Base-by-base conservation (phyloP, 1,140 invertebrate genomes). In the Triops cancriformis region DNA sequence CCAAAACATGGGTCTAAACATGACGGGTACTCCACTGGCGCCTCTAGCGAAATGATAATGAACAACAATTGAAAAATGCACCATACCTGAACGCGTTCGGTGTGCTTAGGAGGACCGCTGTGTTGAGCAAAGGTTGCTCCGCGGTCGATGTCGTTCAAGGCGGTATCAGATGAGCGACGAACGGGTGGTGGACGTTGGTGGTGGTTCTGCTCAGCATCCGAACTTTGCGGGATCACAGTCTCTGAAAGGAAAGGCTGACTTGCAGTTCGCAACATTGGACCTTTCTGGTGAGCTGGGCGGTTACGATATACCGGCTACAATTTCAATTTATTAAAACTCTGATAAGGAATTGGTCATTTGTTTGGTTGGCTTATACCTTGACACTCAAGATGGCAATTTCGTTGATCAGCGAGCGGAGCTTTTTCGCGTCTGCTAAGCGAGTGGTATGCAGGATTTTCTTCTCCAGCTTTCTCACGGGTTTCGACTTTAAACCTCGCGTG, bases 401-500 rank as follows among this genome's bases (percentile, higher is more conserved):
- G 37, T 78, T 74, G 4, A 78, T 73, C 23, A 78, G 26, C 42
- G 73, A 43, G 14, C 77, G 77, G 18, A 78, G 72, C 41, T 78
- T 73, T 37, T 73, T 73, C 27, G 72, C 72, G 27, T 74, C 18
- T 12, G 28, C 14, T 1, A 42, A 18, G n/a, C 77, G 28, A 11
- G 77, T 78, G 10, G 42, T 28, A 26, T 73, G 72, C 2, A 78
- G 64, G n/a, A 78, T 73, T 73, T 23, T 73, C 42, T 45, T 73
- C 41, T 78, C 77, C n/a, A 78, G 73, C 0, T 73, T 26, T 45
- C 42, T 43, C 7, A 78, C 77, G 14, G 77, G 72, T 11, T 28
- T 73, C 6, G 77, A 78, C 23, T 78, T 79, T 37, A 82, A 76
- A 11, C 80, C 82, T 78, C 81, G 82, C 51, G 79, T 82, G 73